phyloP scores from a whole-genome alignment of 37 sponge, comb jelly and placozoan species.

The Spongilla lacustris region DNA sequence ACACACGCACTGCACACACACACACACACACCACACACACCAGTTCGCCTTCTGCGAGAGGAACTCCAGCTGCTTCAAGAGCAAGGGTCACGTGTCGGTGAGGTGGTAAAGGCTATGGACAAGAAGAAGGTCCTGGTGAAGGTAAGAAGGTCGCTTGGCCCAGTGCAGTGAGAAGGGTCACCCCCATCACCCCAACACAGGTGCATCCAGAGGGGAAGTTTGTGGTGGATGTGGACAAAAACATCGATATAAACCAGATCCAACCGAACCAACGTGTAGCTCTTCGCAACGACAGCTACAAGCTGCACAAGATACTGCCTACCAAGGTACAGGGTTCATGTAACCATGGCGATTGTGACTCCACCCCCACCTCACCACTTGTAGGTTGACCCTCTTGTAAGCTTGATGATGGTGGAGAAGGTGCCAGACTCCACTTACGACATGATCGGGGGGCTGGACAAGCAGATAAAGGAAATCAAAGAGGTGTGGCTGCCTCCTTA shows the following conservation, averaged over 20 bases:
- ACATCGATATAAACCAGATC: conserved; percentile 86
- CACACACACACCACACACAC: neutral
- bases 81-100: conserved; percentile 96
- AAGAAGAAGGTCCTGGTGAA: conserved; percentile 99
- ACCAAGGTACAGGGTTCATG: conserved; percentile 72
- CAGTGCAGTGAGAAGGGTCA: too few species aligned
- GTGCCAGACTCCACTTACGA: conserved; percentile 99
- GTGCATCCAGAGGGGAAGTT: conserved; percentile 99
- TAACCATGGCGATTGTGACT: neutral
- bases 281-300: conserved; percentile 94
- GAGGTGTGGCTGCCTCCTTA: conserved; percentile 51
- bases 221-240: conserved; percentile 97
- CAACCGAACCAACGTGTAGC: conserved; percentile 87
- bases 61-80: conserved; percentile 96
- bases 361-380: neutral
- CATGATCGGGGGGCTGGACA: conserved; percentile 98
- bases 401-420: conserved; percentile 99
- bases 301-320: conserved; percentile 97
- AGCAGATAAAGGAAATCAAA: conserved; percentile 98
- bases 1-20: neutral
- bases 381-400: conserved; percentile 98
- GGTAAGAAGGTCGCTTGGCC: conserved; percentile 38
- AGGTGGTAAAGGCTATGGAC: conserved; percentile 98
- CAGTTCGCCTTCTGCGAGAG: conserved; percentile 91
- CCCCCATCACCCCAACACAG: conserved; percentile 25